These are phyloP conservation scores for Spodoptera exigua DNA, from an alignment of 2,888 invertebrate species.

Conservation along the genomic window DNA sequence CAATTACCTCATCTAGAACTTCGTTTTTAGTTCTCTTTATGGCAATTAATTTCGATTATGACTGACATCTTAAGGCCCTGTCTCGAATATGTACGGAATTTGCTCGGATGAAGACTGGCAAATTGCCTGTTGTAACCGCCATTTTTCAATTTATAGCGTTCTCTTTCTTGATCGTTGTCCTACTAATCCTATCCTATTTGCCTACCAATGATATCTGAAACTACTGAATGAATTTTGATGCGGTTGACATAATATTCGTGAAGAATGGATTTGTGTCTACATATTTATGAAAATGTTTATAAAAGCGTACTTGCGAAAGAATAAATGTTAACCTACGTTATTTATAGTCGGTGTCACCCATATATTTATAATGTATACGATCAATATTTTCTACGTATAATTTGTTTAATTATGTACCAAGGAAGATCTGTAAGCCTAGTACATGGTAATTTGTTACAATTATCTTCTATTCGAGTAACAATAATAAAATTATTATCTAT, in stretches of 20 bases:
- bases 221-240: too few species aligned
- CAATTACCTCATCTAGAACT: conserved; percentile 5
- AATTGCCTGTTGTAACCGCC: conserved; percentile 20
- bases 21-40: conserved; percentile 6
- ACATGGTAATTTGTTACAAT: conserved; percentile 38
- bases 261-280: too few species aligned
- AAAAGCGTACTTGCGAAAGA: too few species aligned
- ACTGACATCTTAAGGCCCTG: conserved; percentile 24
- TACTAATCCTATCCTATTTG: not conserved
- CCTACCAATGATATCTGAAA: not conserved
- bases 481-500: conserved; percentile 42
- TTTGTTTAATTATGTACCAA: too few species aligned
- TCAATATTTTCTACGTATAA: too few species aligned
- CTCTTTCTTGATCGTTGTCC: conserved; percentile 1
- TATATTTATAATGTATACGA: too few species aligned
- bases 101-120: conserved; percentile 25
- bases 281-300: too few species aligned
- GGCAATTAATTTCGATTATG: conserved; percentile 26
- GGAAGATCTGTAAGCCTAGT: too few species aligned
- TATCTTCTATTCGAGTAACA: conserved; percentile 28
- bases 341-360: too few species aligned
- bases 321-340: too few species aligned
- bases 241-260: too few species aligned
- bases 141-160: conserved; percentile 32
- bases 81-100: conserved; percentile 18